Base-by-base conservation (phyloP, 2,797 vertebrate genomes). In the Eulemur albifrons region DNA sequence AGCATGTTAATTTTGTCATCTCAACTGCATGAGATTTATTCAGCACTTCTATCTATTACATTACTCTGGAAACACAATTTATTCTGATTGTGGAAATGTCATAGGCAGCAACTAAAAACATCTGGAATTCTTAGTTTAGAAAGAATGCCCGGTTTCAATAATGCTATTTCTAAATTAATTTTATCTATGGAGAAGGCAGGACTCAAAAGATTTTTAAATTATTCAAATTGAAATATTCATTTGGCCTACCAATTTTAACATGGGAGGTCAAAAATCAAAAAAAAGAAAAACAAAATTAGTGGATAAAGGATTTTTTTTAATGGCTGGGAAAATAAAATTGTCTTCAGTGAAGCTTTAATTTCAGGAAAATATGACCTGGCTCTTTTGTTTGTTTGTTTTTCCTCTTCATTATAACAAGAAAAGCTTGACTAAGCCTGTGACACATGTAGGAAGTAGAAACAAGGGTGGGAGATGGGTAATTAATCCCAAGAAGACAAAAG, bases 1-100 rank as follows among this genome's bases (percentile, higher is more conserved):
- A 99, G 98, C 98, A 98, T 99, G 98, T 98, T 99, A 99, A 99
- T 99, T 98, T 98, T 99, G 98, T 98, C 98, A 98, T 98, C 97
- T 97, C 98, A 98, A 98, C 98, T 98, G 98, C 97, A 98, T n/a
- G 96, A 98, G 98, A 98, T 99, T 98, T 98, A 98, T 98, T 98
- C 98, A 97, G 98, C 97, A 98, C 98, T 98, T 98, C 98, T 98
- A 98, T 98, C 98, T 98, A 98, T 98, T 99, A 96, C 98, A 98
- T 98, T 98, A 98, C 98, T 96, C 95, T 98, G 97, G 96, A 98
- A 98, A 98, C 98, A 98, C 97, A 98, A 98, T 99, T 98, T 98
- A 98, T 99, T 98, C 98, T 98, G 98, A 97, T 98, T 98, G 98
- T 98, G 98, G 96, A 98, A 98, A 98, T 98, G 98, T 98, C 98